A percentile compares a stretch with the other conserved stretches of the same genome.
These are phyloP conservation scores for Trematomus loennbergii DNA, from an alignment of 2,113 vertebrate genomes.

Conservation along the genomic window DNA sequence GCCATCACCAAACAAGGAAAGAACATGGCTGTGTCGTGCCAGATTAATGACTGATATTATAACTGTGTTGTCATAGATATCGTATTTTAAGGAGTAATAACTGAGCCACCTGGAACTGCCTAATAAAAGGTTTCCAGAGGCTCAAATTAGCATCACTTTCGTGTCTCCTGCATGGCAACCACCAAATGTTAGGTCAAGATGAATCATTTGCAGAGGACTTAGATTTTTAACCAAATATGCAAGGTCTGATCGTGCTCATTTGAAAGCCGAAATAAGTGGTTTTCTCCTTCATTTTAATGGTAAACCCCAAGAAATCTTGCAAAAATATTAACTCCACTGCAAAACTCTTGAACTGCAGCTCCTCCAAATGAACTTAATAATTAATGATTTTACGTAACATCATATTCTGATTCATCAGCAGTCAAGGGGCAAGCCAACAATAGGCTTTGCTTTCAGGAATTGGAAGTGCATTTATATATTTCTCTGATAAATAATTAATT, in stretches of 20 bases:
- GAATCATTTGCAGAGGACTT: constrained; percentile 24
- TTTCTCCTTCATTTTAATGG: background rate
- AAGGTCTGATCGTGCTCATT: constrained; percentile 8
- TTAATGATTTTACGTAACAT: constrained; percentile 28
- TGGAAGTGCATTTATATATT: constrained; percentile 42
- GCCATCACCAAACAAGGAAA: constrained; percentile 39
- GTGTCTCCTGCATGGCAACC: constrained; percentile 23
- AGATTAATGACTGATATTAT: constrained; percentile 64
- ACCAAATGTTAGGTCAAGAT: constrained; percentile 31
- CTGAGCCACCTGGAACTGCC: constrained; percentile 42
- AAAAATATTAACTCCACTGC: background rate
- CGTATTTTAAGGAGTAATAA: constrained; percentile 66
- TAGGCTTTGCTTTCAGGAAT: background rate
- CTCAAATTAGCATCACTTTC: constrained; percentile 50
- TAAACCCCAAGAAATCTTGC: background rate
- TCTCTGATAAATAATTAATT: constrained; percentile 64
- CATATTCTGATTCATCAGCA: constrained; percentile 24
- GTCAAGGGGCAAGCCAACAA: background rate
- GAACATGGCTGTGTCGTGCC: constrained; percentile 39
- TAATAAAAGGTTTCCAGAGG: constrained; percentile 37
- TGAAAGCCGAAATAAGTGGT: background rate
- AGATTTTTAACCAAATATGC: background rate
- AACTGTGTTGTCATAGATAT: constrained; percentile 64
- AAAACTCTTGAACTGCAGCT: constrained; percentile 1
- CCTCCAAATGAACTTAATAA: constrained; percentile 15